Base-by-base conservation (phyloP, 2,113 vertebrate species). In the Boulengeromyrus knoepffleri region DNA sequence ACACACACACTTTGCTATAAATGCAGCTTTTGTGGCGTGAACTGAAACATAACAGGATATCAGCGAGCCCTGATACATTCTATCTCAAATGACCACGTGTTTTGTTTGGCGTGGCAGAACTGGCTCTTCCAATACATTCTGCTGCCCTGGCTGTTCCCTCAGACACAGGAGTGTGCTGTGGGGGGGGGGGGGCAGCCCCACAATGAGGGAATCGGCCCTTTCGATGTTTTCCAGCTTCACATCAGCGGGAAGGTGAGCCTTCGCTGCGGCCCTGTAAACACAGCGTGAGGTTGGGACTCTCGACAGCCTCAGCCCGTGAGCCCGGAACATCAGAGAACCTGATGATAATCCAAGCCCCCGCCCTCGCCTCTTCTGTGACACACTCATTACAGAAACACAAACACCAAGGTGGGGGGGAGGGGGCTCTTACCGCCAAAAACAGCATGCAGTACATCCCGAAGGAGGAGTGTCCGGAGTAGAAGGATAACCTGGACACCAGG, bases 391-490 rank as follows among this genome's bases (percentile, higher is more conserved):
- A 70, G 62, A 31, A 70, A 70, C n/a, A 15, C 62, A 70, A 66
- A 66, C n/a, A 66, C 62, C 17, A 6, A 5, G 31, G 31, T 0
- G 1, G 52, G 52, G 8, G 58, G 19, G 56, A 9, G 58, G 36
- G 13, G 24, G 39, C 85, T 96, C 97, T 98, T 92, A 99, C 99
- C 89, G 96, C 97, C 27, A 99, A 93, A 94, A 99, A 99, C 89
- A 98, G 93, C 98, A 99, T 98, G 94, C 97, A 98, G 95, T 99
- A 99, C 98, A 99, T 99, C 85, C 97, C 97, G 3, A 99, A 99
- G 66, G 99, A 99, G 0, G 99, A 98, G 92, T 99, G 98, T 0
- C 98, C 98, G 0, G 99, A 99, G 90, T 99, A 99, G 95, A 99
- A 99, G 3, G 98, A 99, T 66, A 99, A 91, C 89, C 98, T 99